phyloP scores from a whole-genome alignment of 35 echinoderm and acorn worm genomes.

The Diadema setosum region DNA sequence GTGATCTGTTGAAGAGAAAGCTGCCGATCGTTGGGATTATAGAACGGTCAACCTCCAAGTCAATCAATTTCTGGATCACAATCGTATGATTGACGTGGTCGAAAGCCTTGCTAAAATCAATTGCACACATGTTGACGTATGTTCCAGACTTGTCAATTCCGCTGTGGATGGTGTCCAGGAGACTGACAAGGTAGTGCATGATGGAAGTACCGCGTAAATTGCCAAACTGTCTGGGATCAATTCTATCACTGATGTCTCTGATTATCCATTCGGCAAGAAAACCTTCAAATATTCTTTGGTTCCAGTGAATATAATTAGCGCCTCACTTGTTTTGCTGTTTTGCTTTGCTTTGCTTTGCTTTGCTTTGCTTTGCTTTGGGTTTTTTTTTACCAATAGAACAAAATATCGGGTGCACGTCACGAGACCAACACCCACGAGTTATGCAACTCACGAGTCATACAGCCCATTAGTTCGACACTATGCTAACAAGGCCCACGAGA shows the following conservation, averaged over 20 bases:
- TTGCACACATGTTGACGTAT: not conserved
- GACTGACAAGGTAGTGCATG: not conserved
- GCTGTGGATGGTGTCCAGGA: not conserved
- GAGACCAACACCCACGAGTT: too few species aligned
- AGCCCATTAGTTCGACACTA: too few species aligned
- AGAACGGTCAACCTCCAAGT: too few species aligned
- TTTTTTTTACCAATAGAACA: too few species aligned
- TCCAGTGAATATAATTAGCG: too few species aligned
- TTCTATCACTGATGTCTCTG: not conserved
- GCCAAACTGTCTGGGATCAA: not conserved
- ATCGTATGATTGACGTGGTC: not conserved
- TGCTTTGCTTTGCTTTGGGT: too few species aligned
- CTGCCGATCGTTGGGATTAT: not conserved
- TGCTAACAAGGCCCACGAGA: too few species aligned
- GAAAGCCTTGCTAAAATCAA: conserved; percentile 17
- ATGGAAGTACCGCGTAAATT: not conserved
- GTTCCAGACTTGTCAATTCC: not conserved
- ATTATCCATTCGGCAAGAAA: conserved; percentile 20
- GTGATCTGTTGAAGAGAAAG: not conserved
- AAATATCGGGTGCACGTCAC: too few species aligned
- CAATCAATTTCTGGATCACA: not conserved
- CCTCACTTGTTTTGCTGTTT: too few species aligned
- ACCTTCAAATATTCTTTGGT: not conserved
- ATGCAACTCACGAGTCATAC: too few species aligned
- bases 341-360: too few species aligned